Evolutionary conservation across 2,888 invertebrate species (phyloP).

Genomic region (Pycnomerus fuliginosus): DNA sequence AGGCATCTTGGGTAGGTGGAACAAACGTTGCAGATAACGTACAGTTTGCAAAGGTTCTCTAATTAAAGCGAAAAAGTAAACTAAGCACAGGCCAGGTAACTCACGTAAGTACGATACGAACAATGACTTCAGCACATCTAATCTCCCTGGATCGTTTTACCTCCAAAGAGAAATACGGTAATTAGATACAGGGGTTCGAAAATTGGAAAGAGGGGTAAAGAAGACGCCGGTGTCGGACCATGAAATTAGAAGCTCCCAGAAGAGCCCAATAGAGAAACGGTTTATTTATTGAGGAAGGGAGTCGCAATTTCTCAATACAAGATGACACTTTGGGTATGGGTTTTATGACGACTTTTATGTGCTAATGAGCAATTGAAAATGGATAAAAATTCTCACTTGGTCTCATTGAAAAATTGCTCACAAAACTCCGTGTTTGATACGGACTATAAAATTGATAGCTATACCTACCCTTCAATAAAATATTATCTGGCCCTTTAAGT

Average conservation of each 20-base stretch:
- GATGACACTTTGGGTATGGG: conserved; percentile 23
- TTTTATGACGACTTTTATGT: conserved; percentile 36
- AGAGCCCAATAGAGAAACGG: conserved; percentile 45
- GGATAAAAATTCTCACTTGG: conserved; percentile 29
- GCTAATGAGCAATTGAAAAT: conserved; percentile 33
- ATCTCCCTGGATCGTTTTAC: conserved; percentile 37
- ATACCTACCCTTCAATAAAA: too few species aligned
- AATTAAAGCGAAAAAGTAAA: conserved; percentile 18
- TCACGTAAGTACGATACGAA: conserved; percentile 13
- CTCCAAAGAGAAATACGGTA: conserved; percentile 49
- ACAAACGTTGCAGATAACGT: conserved; percentile 38
- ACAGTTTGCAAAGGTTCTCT: conserved; percentile 24
- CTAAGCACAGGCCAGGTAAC: conserved; percentile 28
- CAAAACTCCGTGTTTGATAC: too few species aligned
- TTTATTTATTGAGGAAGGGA: conserved; percentile 40
- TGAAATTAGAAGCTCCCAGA: conserved; percentile 49
- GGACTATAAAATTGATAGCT: too few species aligned
- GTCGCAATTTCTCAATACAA: conserved; percentile 31
- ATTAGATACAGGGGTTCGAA: conserved; percentile 49
- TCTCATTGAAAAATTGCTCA: conserved; percentile 22
- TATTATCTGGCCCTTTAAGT: too few species aligned
- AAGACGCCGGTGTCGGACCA: conserved; percentile 47
- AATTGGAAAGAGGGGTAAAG: conserved; percentile 45
- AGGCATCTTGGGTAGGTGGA: conserved; percentile 37
- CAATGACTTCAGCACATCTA: conserved; percentile 29